Conservation (phyloP, 2,113 vertebrate genomes). For the Pica pica region DNA sequence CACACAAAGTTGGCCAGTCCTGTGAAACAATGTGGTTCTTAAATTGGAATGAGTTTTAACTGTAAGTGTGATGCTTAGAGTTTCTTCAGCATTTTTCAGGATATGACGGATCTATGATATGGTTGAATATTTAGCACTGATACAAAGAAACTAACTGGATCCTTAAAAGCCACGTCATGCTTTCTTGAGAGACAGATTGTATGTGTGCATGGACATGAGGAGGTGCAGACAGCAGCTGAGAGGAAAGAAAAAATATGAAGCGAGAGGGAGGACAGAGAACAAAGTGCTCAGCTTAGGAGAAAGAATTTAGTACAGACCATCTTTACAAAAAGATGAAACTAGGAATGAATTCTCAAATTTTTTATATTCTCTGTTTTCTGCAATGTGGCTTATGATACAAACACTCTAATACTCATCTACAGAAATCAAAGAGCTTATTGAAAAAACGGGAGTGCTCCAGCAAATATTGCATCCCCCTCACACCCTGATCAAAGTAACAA, state of each 20-base stretch:
- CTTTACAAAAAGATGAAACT: background rate
- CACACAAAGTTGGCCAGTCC: background rate
- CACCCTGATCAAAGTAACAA: conserved; percentile 23
- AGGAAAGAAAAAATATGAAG: background rate
- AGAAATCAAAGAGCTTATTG: background rate
- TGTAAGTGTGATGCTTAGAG: background rate
- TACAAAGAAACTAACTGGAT: background rate
- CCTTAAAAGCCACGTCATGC: background rate
- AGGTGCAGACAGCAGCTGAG: background rate
- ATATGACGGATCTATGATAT: background rate
- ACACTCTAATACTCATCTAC: background rate
- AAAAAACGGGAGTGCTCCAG: background rate
- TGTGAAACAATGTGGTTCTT: background rate
- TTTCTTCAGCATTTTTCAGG: background rate
- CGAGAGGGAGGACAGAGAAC: background rate
- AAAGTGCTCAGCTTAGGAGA: background rate
- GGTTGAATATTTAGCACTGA: background rate
- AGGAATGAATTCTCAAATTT: background rate
- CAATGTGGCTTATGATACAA: background rate
- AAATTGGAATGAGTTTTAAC: background rate
- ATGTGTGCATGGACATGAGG: background rate
- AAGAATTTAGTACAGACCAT: background rate
- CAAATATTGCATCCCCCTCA: background rate
- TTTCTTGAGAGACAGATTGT: background rate
- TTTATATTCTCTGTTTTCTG: background rate